These are phyloP conservation scores for Keiferia lycopersicella DNA, from an alignment of 2,888 invertebrate species.

Conservation along the genomic window DNA sequence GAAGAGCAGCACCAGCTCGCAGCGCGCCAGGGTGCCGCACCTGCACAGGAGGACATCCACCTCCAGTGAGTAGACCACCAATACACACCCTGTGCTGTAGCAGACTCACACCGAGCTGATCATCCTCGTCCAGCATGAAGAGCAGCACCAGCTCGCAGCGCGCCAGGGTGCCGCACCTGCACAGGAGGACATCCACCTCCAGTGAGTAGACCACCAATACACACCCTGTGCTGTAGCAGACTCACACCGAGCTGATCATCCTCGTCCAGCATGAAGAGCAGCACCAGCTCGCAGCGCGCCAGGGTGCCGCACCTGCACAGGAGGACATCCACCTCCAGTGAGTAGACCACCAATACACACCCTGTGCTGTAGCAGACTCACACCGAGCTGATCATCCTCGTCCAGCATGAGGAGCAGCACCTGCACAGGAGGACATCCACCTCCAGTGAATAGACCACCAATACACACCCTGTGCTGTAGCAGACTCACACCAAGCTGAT, in stretches of 20 bases:
- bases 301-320: conserved; percentile 76
- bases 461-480: background rate
- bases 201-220: conserved; percentile 68
- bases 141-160: conserved; percentile 62
- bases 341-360: conserved; percentile 45
- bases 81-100: background rate
- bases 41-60: conserved; percentile 79
- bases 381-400: too few species aligned
- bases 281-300: conserved; percentile 61
- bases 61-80: conserved; percentile 75
- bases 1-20: conserved; percentile 64
- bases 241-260: too few species aligned
- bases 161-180: conserved; percentile 73
- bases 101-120: too few species aligned
- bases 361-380: too few species aligned
- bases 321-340: conserved; percentile 81
- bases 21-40: conserved; percentile 72
- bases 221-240: too few species aligned
- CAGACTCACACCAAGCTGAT: too few species aligned
- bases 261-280: conserved; percentile 68
- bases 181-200: conserved; percentile 79
- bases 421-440: conserved; percentile 79
- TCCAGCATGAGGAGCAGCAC: conserved; percentile 71
- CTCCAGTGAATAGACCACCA: conserved; percentile 75
- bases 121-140: conserved; percentile 62